A percentile compares a stretch with the other conserved stretches of the same genome.
These are phyloP conservation scores for Turdus rufiventris DNA, from an alignment of 2,113 vertebrate genomes.

Conservation along the genomic window DNA sequence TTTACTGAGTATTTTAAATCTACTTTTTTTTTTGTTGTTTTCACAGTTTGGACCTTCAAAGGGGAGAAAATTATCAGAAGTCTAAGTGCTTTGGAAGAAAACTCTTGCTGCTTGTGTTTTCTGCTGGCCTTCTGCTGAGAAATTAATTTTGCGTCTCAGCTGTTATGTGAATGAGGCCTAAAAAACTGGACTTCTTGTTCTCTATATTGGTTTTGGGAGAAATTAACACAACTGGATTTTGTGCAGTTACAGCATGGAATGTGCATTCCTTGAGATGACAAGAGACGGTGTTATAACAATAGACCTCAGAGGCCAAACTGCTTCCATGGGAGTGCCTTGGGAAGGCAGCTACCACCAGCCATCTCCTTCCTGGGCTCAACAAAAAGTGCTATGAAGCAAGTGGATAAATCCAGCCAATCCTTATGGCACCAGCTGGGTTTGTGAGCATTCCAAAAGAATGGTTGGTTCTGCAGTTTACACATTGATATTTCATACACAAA, in stretches of 20 bases:
- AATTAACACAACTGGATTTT: conserved; percentile 15
- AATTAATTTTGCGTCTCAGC: neutral
- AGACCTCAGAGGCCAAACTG: neutral
- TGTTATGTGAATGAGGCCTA: neutral
- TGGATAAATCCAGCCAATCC: conserved; percentile 26
- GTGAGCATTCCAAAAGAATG: conserved; percentile 9
- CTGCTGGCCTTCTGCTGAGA: neutral
- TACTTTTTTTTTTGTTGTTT: neutral
- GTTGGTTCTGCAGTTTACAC: neutral
- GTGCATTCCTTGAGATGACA: neutral
- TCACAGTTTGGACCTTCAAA: neutral
- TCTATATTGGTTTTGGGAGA: neutral
- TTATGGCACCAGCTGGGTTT: neutral
- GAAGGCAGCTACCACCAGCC: neutral
- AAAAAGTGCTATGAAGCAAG: conserved; percentile 1
- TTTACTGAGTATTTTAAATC: neutral
- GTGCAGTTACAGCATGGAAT: neutral
- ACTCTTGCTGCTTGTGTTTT: neutral
- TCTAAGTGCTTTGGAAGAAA: neutral
- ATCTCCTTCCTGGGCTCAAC: conserved; percentile 36
- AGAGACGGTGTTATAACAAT: neutral
- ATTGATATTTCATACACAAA: neutral
- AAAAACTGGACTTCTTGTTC: neutral
- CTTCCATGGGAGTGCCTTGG: neutral
- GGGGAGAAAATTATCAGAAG: neutral